Percentiles rank a stretch among this genome's conserved stretches.
Evolutionary conservation across 2,888 invertebrate species (phyloP).

Genomic region (Ornithoptera priamus): DNA sequence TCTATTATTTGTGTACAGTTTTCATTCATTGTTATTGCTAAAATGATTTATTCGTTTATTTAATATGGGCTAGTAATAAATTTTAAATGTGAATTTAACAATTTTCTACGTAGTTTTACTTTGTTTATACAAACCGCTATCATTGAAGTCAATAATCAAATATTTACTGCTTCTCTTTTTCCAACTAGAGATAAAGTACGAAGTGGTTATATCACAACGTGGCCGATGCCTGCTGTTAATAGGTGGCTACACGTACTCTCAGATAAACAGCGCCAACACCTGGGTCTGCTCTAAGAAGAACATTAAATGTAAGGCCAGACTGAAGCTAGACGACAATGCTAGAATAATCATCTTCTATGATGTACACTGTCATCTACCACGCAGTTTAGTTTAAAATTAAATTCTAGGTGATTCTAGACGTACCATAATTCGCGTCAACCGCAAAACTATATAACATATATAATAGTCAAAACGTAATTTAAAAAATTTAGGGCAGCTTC

Average conservation of each 20-base stretch:
- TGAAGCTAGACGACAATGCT: constrained; percentile 37
- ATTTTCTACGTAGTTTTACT: background rate
- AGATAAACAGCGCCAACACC: constrained; percentile 12
- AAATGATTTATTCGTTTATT: no score
- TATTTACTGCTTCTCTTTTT: background rate
- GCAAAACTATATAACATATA: no score
- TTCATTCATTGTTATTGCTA: no score
- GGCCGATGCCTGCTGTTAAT: constrained; percentile 38
- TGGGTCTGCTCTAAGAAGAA: constrained; percentile 41
- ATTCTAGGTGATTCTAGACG: background rate
- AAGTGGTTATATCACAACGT: constrained; percentile 40
- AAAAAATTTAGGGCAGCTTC: no score
- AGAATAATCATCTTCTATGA: constrained; percentile 33
- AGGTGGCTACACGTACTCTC: constrained; percentile 43
- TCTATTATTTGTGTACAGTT: no score
- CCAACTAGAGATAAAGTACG: constrained; percentile 33
- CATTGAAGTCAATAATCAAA: no score
- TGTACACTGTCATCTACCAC: constrained; percentile 32
- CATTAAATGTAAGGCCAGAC: constrained; percentile 39
- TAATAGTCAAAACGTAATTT: no score
- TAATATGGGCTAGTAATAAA: no score
- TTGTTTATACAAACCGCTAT: background rate
- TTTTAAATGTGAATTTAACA: no score
- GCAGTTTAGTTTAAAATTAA: constrained; percentile 2
- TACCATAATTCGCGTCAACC: background rate